Base-by-base conservation (phyloP, 2,888 invertebrate genomes). In the Bellardia pandia region DNA sequence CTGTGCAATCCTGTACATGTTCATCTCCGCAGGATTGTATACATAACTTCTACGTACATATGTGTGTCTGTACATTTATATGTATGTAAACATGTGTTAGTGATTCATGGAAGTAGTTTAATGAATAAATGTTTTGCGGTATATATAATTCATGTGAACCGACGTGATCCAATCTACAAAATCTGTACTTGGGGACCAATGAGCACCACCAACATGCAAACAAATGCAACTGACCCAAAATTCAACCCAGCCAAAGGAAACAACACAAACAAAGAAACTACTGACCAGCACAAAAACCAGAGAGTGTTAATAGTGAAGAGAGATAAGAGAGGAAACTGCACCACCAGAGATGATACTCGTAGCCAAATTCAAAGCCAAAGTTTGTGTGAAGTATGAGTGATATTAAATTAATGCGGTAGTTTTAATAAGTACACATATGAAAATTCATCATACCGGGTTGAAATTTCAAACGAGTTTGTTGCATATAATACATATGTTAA, bases 121-220 rank as follows among this genome's bases (percentile, higher is more conserved):
- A 90, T 89, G 89, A 90, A 90, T 89, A 89, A 90, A 89, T 89
- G 89, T 88, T 89, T 89, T 90, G 89, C 88, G 89, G 89, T 89
- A 87, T 88, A 88, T 88, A 77, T 83, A 88, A 86, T 82, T 89
- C 88, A 90, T 78, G 66, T 80, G 82, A 74, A 85, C 74, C 88
- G 88, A 90, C 89, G 89, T 89, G 89, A 90, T 89, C 89, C 89
- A 89, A 90, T 90, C 89, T 89, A 88, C 77, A 78, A 86, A 89
- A 88, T 89, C 89, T 89, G 86, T 86, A 89, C 88, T 87, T 89
- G 79, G 89, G 89, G 89, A 89, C 89, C 85, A 86, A 89, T 89
- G 85, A 81, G 60, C 74, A 80, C 71, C 56, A 72, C 53, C 42
- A 66, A 84, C 71, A 62, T 56, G 60, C 66, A 60, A 71, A 58